Evolutionary conservation across 2,113 vertebrate species (phyloP).

Genomic region (Periophthalmodon schlosseri): DNA sequence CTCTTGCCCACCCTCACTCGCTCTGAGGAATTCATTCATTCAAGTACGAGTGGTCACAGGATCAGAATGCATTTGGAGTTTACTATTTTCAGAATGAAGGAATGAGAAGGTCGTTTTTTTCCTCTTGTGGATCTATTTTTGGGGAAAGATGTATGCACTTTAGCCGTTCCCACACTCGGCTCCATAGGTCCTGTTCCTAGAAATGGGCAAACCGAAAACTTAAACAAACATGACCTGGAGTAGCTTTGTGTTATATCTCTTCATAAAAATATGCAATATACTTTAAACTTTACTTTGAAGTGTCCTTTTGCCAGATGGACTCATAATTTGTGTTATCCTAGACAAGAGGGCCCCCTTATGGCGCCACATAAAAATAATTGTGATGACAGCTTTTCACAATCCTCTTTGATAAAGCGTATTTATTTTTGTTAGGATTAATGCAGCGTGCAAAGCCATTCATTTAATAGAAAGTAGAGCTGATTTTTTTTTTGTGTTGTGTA

Average conservation of each 20-base stretch:
- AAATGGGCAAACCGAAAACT: conserved; percentile 34
- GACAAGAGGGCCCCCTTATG: conserved; percentile 37
- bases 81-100: conserved; percentile 76
- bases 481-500: not conserved
- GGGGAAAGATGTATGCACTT: conserved; percentile 48
- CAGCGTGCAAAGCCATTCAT: not conserved
- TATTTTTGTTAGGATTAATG: not conserved
- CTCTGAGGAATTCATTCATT: conserved; percentile 75
- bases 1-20: conserved; percentile 55
- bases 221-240: conserved; percentile 51
- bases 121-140: conserved; percentile 62
- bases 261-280: conserved; percentile 4
- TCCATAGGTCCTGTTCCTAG: conserved; percentile 38
- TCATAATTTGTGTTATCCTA: conserved; percentile 15
- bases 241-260: conserved; percentile 17
- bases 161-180: conserved; percentile 74
- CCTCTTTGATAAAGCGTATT: conserved; percentile 2
- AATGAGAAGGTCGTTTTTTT: conserved; percentile 65
- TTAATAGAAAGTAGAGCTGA: not conserved
- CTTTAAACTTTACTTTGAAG: conserved; percentile 7
- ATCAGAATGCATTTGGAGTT: conserved; percentile 60
- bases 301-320: not conserved
- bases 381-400: not conserved
- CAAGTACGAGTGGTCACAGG: conserved; percentile 63
- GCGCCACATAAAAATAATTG: conserved; percentile 10